Evolutionary conservation across 2,113 vertebrate species (phyloP).

Genomic region (Mus spicilegus): DNA sequence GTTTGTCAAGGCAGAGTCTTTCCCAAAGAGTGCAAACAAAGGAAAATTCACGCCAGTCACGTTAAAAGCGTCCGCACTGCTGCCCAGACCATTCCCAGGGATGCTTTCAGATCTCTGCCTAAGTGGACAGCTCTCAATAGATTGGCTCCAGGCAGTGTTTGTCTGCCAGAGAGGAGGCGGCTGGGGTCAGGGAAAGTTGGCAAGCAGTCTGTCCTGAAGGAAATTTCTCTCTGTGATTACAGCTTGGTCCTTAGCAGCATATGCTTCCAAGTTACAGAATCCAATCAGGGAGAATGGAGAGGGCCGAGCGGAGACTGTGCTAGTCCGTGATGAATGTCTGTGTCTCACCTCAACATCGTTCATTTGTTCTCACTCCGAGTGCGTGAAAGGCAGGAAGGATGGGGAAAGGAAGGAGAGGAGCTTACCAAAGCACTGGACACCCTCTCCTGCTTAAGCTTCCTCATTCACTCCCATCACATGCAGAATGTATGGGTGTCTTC

Average conservation of each 20-base stretch:
- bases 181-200: neutral
- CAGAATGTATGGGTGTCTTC: fast-evolving
- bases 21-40: neutral
- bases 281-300: constrained; percentile 32
- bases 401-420: fast-evolving
- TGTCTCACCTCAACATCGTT: neutral
- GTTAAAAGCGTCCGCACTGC: neutral
- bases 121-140: neutral
- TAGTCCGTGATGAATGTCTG: neutral
- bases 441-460: neutral
- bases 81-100: neutral
- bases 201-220: neutral
- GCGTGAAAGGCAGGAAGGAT: neutral
- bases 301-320: neutral
- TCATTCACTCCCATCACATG: fast-evolving
- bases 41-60: neutral
- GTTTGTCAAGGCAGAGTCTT: neutral
- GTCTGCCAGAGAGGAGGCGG: neutral
- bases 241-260: neutral
- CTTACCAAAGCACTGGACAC: neutral
- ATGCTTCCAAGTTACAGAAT: constrained; percentile 14
- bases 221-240: constrained; percentile 48
- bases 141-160: neutral
- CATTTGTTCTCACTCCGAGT: neutral
- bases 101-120: neutral